Evolutionary conservation across 64 coral and sea anemone genomes (phyloP).

Genomic region (Stylophora pistillata): DNA sequence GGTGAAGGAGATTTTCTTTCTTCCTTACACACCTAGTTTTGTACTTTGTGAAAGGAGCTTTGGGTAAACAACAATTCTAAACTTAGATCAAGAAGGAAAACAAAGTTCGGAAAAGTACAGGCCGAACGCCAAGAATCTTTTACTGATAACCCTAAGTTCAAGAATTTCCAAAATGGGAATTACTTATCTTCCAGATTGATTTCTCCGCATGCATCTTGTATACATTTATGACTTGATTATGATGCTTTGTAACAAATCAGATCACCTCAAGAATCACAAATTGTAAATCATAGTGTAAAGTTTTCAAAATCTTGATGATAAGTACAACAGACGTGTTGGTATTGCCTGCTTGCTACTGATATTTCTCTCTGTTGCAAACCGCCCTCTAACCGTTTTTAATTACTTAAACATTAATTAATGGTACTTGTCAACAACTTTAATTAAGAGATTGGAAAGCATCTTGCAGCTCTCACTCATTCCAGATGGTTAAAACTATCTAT

Average conservation of each 20-base stretch:
- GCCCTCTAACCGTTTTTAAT: constrained; percentile 51
- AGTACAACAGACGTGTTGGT: too few relatives aligned
- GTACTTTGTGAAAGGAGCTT: too few relatives aligned
- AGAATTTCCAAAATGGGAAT: constrained; percentile 16
- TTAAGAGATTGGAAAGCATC: constrained; percentile 15
- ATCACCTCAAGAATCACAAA: background rate
- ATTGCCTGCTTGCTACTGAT: background rate
- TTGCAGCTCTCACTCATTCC: background rate
- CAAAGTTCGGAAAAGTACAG: background rate
- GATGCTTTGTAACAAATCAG: background rate
- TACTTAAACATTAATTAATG: constrained; percentile 70
- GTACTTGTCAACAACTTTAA: constrained; percentile 34
- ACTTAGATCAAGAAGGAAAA: background rate
- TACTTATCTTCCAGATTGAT: background rate
- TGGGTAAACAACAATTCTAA: background rate
- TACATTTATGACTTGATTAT: background rate
- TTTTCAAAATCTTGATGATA: background rate
- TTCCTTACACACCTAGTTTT: too few relatives aligned
- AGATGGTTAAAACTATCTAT: constrained; percentile 1
- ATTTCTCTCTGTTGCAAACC: constrained; percentile 24
- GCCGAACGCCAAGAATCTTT: constrained; percentile 11
- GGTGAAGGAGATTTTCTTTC: background rate
- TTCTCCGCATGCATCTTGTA: background rate
- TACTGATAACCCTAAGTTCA: constrained; percentile 38
- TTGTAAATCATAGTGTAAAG: too few relatives aligned